Evolutionary conservation across 2,113 vertebrate species (phyloP).

Genomic region (Laticauda laticaudata): DNA sequence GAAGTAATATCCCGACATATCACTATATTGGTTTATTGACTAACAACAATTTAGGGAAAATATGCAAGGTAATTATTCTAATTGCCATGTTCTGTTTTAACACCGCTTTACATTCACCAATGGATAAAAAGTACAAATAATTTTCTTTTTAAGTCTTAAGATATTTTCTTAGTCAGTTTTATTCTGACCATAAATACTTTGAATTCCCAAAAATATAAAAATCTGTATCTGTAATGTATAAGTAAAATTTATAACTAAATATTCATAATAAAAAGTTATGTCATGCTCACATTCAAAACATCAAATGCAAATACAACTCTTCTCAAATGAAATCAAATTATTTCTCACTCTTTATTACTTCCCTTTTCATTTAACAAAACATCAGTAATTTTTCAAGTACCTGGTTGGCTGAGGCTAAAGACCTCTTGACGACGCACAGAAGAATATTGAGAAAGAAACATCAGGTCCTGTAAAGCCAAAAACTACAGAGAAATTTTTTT

Average conservation of each 20-base stretch:
- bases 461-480: slow-evolving; percentile 92
- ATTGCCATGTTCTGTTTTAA: slow-evolving; percentile 22
- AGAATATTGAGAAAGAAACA: slow-evolving; percentile 90
- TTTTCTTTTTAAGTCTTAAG: neutral
- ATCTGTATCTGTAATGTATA: neutral
- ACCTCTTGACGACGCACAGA: slow-evolving; percentile 85
- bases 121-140: neutral
- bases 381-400: slow-evolving; percentile 63
- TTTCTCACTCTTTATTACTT: neutral
- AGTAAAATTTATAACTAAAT: neutral
- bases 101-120: neutral
- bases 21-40: neutral
- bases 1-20: neutral
- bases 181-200: neutral
- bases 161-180: neutral
- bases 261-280: neutral
- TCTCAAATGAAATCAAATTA: neutral
- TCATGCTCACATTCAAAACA: neutral
- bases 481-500: slow-evolving; percentile 73
- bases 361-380: neutral
- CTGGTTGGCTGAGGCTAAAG: slow-evolving; percentile 96
- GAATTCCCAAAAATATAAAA: neutral
- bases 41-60: neutral
- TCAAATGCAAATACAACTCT: slow-evolving; percentile 14
- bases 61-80: slow-evolving; percentile 10